Evolutionary conservation across 2,888 invertebrate species (phyloP), one percentile per base, ranked within the genome.

Genomic region (Empis livida): DNA sequence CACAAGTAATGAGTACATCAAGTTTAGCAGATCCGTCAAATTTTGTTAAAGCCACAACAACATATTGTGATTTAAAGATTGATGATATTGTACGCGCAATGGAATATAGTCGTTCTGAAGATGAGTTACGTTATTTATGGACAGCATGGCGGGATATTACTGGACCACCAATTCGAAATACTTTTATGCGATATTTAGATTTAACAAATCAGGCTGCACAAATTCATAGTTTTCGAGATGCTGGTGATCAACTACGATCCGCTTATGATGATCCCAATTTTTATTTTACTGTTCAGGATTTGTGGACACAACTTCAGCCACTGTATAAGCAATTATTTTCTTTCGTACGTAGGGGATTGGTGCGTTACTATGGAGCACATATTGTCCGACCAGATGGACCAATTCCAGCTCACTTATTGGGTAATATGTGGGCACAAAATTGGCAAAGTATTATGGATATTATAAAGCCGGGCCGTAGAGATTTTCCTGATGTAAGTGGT

Each of bases 361-460:
- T 76, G 9, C 72, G 76, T 45, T 62, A 75, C 39, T 85, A 86
- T 55, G 82, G 82, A 0, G 73, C 75, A 17, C 70, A 73, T 42
- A 71, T 62, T 1, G 65, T 82, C 1, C 65, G 79, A 17, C 64
- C 71, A 5, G 82, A 83, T 49, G 88, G 89, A 0, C 87, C 89
- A 0, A 78, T 93, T 46, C 91, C 92, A 0, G 86, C 87, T 0
- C 91, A 92, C 71, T 61, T 92, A 13, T 63, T 92, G 13, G 91
- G 90, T 13, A 85, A 88, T 65, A 79, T 88, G 78, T 89, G 88
- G 88, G 82, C 82, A 0, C 88, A 89, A 62, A 81, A 82, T 57
- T 89, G 88, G 88, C 79, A 79, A 53, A 79, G 80, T 13, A 77
- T 88, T 42, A 77, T 78, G 60, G 82, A 84, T 51, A 63, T 84